Conservation (phyloP, 2,888 invertebrate genomes). For the Charanyca ferruginea region DNA sequence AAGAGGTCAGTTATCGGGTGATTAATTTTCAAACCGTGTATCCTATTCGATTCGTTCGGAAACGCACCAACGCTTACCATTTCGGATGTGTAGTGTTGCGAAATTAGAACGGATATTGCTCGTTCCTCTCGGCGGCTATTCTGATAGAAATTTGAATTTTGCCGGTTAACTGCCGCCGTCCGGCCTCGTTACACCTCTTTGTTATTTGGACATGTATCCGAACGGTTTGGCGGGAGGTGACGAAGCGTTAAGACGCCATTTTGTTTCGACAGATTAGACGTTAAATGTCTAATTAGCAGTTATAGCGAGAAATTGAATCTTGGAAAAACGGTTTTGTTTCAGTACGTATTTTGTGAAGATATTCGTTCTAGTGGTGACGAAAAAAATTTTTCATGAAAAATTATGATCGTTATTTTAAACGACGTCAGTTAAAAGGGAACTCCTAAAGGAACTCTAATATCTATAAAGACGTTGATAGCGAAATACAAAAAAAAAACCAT, state of each 20-base stretch:
- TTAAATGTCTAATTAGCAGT: slow-evolving; percentile 58
- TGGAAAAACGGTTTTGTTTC: neutral
- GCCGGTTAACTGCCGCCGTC: slow-evolving; percentile 89
- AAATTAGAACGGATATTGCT: slow-evolving; percentile 90
- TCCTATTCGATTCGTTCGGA: slow-evolving; percentile 72
- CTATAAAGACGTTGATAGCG: too few relatives aligned
- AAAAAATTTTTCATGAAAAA: too few relatives aligned
- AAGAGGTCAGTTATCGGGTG: slow-evolving; percentile 55
- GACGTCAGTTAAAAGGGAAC: too few relatives aligned
- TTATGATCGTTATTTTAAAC: too few relatives aligned
- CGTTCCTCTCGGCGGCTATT: slow-evolving; percentile 87
- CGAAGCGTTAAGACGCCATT: slow-evolving; percentile 67
- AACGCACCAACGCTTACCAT: slow-evolving; percentile 85
- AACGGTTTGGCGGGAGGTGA: slow-evolving; percentile 64
- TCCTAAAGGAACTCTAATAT: too few relatives aligned
- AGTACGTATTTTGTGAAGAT: neutral
- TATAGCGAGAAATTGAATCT: slow-evolving; percentile 31
- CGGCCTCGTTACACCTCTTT: slow-evolving; percentile 82
- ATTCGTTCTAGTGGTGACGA: too few relatives aligned
- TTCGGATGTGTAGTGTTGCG: slow-evolving; percentile 83
- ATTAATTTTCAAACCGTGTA: slow-evolving; percentile 65
- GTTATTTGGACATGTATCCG: slow-evolving; percentile 80
- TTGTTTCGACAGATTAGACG: slow-evolving; percentile 65
- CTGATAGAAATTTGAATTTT: slow-evolving; percentile 90
- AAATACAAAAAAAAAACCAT: too few relatives aligned